phyloP scores from a whole-genome alignment of 37 sponge, comb jelly and placozoan species.

The Spongilla lacustris region DNA sequence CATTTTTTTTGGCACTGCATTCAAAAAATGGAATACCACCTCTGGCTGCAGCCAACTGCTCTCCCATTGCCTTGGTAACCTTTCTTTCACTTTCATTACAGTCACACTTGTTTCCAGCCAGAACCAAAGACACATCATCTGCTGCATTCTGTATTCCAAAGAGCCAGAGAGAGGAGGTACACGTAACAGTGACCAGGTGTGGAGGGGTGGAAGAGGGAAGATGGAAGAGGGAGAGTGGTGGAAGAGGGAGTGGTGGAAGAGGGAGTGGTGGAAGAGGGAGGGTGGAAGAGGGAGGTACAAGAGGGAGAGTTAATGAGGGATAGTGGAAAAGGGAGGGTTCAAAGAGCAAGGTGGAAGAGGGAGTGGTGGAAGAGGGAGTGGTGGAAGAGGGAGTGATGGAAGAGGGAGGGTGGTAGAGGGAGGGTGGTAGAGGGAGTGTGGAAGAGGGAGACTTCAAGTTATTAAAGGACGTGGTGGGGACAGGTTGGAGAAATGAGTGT shows the following conservation, averaged over 20 bases:
- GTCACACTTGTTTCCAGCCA: slow-evolving; percentile 96
- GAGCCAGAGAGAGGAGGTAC: too few relatives aligned
- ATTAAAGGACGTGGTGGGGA: not conserved
- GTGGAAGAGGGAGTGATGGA: too few relatives aligned
- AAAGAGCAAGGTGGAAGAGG: too few relatives aligned
- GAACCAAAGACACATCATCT: slow-evolving; percentile 83
- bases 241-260: not conserved
- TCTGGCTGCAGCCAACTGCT: slow-evolving; percentile 70
- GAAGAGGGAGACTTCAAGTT: too few relatives aligned
- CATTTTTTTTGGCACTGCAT: slow-evolving; percentile 88
- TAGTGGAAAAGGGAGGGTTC: too few relatives aligned
- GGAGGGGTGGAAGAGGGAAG: not conserved
- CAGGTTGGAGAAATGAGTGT: not conserved
- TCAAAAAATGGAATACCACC: slow-evolving; percentile 80
- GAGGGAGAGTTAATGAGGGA: too few relatives aligned
- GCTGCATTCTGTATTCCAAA: slow-evolving; percentile 78
- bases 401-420: too few relatives aligned
- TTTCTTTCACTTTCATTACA: slow-evolving; percentile 70
- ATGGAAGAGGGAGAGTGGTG: not conserved
- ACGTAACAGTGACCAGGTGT: too few relatives aligned
- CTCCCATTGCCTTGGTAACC: slow-evolving; percentile 75
- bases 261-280: not conserved
- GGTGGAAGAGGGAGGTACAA: not conserved
- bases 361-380: too few relatives aligned
- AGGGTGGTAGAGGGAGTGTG: too few relatives aligned